phyloP scores from a whole-genome alignment of 2,113 vertebrate genomes.

The Nerophis lumbriciformis region DNA sequence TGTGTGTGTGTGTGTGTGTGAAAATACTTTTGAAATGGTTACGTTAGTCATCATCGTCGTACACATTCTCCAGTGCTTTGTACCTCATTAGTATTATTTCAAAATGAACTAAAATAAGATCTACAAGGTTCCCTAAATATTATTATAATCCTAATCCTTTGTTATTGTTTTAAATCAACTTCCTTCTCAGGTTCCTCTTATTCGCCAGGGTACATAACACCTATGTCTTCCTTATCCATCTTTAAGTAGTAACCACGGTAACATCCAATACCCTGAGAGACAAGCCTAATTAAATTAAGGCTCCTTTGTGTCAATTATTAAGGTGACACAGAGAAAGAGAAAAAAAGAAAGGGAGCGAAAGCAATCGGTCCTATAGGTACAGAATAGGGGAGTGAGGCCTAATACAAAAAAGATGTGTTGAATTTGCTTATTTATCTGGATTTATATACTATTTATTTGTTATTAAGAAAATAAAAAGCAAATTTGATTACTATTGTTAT shows the following conservation, averaged over 20 bases:
- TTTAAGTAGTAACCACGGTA: constrained; percentile 76
- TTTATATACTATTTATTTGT: too few relatives aligned
- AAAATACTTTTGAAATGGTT: neutral
- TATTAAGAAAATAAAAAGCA: too few relatives aligned
- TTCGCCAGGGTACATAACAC: constrained; percentile 54
- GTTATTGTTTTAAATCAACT: neutral
- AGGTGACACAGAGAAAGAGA: constrained; percentile 54
- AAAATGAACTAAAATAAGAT: neutral
- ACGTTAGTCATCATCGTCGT: neutral
- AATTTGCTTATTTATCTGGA: constrained; percentile 18
- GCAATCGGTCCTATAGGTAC: constrained; percentile 41
- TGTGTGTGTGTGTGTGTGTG: too few relatives aligned
- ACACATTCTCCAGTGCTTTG: neutral
- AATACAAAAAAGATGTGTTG: constrained; percentile 19
- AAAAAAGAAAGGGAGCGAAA: constrained; percentile 19
- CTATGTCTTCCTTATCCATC: constrained; percentile 66
- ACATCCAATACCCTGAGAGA: constrained; percentile 73
- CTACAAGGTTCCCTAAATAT: neutral
- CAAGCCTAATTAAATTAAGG: constrained; percentile 79
- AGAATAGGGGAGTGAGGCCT: constrained; percentile 20
- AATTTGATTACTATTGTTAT: too few relatives aligned
- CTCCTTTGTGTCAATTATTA: constrained; percentile 82
- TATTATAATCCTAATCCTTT: neutral
- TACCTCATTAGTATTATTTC: neutral
- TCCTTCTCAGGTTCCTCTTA: neutral